These are phyloP conservation scores for Nyctereutes procyonoides DNA, from an alignment of 2,113 vertebrate genomes.

Conservation along the genomic window DNA sequence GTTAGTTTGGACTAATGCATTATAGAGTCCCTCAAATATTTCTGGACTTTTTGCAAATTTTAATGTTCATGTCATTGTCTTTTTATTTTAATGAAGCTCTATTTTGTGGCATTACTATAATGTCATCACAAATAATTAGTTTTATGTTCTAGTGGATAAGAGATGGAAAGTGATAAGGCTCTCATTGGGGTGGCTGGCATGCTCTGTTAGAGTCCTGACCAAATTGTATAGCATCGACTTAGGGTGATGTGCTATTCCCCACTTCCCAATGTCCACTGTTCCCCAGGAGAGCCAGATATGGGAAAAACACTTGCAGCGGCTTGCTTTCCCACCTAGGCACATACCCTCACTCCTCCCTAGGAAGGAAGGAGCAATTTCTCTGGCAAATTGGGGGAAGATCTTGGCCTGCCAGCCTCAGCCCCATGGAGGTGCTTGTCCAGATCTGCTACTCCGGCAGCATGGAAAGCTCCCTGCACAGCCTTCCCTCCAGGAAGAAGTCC, in stretches of 20 bases:
- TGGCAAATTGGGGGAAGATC: not conserved
- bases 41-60: not conserved
- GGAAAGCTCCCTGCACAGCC: not conserved
- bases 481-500: not conserved
- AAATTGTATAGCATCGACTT: not conserved
- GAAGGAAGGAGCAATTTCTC: not conserved
- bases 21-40: not conserved
- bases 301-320: not conserved
- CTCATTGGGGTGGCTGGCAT: not conserved
- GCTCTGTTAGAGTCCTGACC: not conserved
- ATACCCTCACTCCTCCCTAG: not conserved
- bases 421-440: not conserved
- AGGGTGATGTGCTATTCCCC: not conserved
- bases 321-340: not conserved
- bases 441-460: not conserved
- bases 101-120: not conserved
- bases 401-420: not conserved
- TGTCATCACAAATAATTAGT: not conserved
- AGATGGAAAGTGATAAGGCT: not conserved
- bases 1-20: not conserved
- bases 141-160: not conserved
- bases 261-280: not conserved
- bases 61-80: not conserved
- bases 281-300: not conserved
- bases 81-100: not conserved